Evolutionary conservation across 2,888 invertebrate genomes (phyloP), one percentile per base, ranked within the genome.

Genomic region (Phyto melanocephala): DNA sequence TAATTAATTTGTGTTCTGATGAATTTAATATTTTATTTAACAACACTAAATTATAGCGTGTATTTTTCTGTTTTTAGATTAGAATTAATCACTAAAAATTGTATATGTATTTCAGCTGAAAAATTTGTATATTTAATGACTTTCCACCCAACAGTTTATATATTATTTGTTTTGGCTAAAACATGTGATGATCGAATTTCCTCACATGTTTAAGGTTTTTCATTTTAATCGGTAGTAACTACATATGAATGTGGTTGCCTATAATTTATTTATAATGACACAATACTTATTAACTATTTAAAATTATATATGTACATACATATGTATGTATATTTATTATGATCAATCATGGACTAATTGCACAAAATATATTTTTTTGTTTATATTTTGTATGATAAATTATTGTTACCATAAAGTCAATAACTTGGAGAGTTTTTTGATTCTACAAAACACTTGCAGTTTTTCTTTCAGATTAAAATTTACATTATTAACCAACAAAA

Each of bases 141-240:
- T 52, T 72, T 71, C 37, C 24, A 42, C 22, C 33, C 17, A 40
- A 28, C 17, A 37, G 50, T 28, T 62, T 62, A 10, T 60, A 17
- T 71, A 24, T 62, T 62, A 10, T 60, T 60, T 71, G 37, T 50
- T n/a, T 60, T 52, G n/a, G 24, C 50, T 28, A 11, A 22, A 75
- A 75, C 47, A 67, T 76, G 75, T 58, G 40, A 67, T 58, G 47
- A 47, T 24, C n/a, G 17, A 67, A 50, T 17, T 67, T 75, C 35
- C 35, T 75, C 75, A 75, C 75, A 58, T 67, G 75, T 40, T 20
- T 67, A n/a, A n/a, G n/a, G n/a, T n/a, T n/a, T 1, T 11, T n/a
- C 45, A 58, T 50, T 28, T 13, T 24, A 56, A 6, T 52, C 33
- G 15, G 54, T 33, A 45, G 20, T 17, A 40, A 13, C 1, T 22